Base-by-base conservation (phyloP, 2,113 vertebrate species). In the Odontophorus gujanensis region DNA sequence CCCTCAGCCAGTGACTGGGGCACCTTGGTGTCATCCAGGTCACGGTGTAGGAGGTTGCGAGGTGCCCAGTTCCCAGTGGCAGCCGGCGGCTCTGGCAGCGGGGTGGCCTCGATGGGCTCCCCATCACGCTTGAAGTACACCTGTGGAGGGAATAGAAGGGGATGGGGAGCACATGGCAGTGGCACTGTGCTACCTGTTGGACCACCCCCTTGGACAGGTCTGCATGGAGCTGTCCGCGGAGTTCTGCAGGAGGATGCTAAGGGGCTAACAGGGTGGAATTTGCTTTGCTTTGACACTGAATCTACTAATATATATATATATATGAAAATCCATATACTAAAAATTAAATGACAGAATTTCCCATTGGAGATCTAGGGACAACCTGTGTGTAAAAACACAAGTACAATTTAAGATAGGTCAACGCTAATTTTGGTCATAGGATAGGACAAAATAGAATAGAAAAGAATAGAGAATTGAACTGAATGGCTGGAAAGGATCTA, bases 41-140 rank as follows among this genome's bases (percentile, higher is more conserved):
- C 98, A 1, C 98, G 97, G 93, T 98, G 98, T 69, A 98, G 97
- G 59, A 98, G 98, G 80, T 97, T 97, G 3, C 97, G 97, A 4
- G 98, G 96, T 9, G 96, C 97, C 91, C 97, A 96, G 80, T 95
- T 94, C 38, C 95, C 95, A 1, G 89, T 53, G 86, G 96, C 89
- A 9, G 93, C 84, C 1, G 97, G 98, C 0, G 98, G 97, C 25
- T 98, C 98, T 1, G 97, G 95, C 83, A 99, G 98, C 0, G 98
- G 97, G 12, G 98, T 97, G 7, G 98, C 98, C 17, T 99, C 98
- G 0, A 99, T 98, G 13, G 98, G 96, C 13, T 99, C 99, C 3
- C 99, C 99, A 0, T 99, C 99, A 24, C 99, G 94, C 84, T 99
- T 99, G 95, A 99, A 99, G 92, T 99, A 99, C 45, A 99, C 99